These are phyloP conservation scores for Heterotilapia buettikoferi DNA, from an alignment of 2,113 vertebrate genomes.

Conservation along the genomic window DNA sequence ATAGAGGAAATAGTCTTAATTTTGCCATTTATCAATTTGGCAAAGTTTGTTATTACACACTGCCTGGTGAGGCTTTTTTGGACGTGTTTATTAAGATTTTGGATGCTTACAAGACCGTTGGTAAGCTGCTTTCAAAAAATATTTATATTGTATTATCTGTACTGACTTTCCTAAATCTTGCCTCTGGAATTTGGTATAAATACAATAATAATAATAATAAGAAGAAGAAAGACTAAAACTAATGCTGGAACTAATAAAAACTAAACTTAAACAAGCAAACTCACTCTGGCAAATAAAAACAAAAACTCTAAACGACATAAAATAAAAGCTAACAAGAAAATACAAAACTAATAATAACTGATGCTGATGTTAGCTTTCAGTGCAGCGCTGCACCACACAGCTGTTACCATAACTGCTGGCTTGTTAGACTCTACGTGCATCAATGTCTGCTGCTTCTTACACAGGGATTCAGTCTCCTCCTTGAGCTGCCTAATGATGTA, in stretches of 20 bases:
- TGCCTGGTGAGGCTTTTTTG: background rate
- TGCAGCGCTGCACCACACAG: background rate
- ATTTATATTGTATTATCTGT: background rate
- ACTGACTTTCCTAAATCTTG: background rate
- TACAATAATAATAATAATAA: rapidly evolving
- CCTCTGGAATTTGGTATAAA: background rate
- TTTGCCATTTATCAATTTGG: background rate
- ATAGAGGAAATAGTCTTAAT: background rate
- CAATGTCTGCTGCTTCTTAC: background rate
- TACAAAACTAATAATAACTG: background rate
- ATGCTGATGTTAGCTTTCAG: background rate
- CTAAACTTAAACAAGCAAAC: background rate
- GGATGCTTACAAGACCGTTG: background rate
- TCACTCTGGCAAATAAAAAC: background rate
- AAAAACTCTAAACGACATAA: background rate
- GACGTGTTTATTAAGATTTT: background rate
- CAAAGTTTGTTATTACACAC: background rate
- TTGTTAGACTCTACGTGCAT: background rate
- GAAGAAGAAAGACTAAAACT: background rate
- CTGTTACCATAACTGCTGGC: background rate
- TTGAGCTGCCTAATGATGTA: background rate
- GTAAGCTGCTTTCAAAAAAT: background rate
- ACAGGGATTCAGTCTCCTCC: background rate
- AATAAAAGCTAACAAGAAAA: background rate
- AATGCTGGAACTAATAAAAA: background rate